phyloP scores from a whole-genome alignment of 2,888 invertebrate species.

The Stomorhina lunata region DNA sequence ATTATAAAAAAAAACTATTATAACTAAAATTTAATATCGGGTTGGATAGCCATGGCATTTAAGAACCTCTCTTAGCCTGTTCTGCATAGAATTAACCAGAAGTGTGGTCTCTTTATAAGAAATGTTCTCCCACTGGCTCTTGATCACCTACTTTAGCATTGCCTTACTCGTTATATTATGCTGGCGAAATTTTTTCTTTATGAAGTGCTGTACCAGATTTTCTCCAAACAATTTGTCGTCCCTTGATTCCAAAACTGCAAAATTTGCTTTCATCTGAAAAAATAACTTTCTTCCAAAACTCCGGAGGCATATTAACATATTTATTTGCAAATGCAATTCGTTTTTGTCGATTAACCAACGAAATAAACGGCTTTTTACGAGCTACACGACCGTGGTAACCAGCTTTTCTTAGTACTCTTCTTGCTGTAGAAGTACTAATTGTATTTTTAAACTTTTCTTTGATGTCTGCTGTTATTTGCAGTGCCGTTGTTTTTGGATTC shows the following conservation, averaged over 20 bases:
- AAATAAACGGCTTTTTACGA: not conserved
- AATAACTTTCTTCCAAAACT: not conserved
- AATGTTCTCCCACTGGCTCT: not conserved
- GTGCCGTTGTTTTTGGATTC: not conserved
- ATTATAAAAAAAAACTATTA: no score
- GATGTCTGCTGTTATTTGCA: constrained; percentile 1
- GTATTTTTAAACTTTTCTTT: not conserved
- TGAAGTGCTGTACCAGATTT: not conserved
- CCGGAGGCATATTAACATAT: not conserved
- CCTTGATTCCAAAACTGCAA: not conserved
- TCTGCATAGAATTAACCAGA: no score
- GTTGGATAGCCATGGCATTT: no score
- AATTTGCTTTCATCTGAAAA: not conserved
- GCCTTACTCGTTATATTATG: no score
- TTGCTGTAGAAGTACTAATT: not conserved
- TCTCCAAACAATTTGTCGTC: not conserved
- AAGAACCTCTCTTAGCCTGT: no score
- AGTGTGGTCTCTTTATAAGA: no score
- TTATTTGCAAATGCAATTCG: not conserved
- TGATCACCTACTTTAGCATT: not conserved
- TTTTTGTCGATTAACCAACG: not conserved
- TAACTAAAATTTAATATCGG: no score
- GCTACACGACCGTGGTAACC: not conserved
- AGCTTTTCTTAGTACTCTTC: constrained; percentile 10
- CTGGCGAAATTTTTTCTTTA: no score